Conservation (phyloP, 92 coral and sea anemone genomes). For the Zoanthus gigantus region DNA sequence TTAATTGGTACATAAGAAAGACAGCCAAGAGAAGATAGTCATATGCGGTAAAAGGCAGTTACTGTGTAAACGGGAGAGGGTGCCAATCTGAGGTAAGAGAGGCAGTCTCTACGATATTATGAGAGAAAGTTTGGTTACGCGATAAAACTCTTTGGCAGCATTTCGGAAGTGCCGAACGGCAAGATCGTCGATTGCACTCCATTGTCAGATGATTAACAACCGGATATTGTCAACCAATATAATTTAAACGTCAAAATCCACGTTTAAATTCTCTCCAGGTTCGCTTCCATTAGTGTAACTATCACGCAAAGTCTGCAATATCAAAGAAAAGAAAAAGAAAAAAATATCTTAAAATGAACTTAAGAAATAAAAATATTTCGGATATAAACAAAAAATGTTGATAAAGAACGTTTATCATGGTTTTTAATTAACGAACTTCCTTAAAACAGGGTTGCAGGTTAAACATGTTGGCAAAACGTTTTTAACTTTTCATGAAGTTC, state of each 20-base stretch:
- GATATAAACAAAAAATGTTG: too few relatives aligned
- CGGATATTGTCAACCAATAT: not conserved
- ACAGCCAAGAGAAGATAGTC: too few relatives aligned
- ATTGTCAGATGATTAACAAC: not conserved
- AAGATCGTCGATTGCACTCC: not conserved
- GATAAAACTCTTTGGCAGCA: not conserved
- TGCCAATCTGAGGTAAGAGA: not conserved
- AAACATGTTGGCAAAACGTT: too few relatives aligned
- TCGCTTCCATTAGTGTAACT: constrained; percentile 6
- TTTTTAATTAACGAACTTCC: too few relatives aligned
- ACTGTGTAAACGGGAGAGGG: not conserved
- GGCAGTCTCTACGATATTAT: not conserved
- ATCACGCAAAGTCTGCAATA: constrained; percentile 1
- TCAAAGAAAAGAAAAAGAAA: not conserved
- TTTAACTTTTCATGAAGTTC: too few relatives aligned
- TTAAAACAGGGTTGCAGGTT: too few relatives aligned
- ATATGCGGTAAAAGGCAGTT: too few relatives aligned
- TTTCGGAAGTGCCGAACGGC: not conserved
- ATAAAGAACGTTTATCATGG: too few relatives aligned
- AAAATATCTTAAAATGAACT: too few relatives aligned
- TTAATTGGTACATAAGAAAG: too few relatives aligned
- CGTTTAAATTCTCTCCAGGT: not conserved
- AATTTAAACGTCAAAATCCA: not conserved
- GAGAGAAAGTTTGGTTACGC: not conserved
- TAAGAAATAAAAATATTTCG: too few relatives aligned